Base-by-base conservation (phyloP, 2,888 invertebrate species). In the Chrysina gloriosa region DNA sequence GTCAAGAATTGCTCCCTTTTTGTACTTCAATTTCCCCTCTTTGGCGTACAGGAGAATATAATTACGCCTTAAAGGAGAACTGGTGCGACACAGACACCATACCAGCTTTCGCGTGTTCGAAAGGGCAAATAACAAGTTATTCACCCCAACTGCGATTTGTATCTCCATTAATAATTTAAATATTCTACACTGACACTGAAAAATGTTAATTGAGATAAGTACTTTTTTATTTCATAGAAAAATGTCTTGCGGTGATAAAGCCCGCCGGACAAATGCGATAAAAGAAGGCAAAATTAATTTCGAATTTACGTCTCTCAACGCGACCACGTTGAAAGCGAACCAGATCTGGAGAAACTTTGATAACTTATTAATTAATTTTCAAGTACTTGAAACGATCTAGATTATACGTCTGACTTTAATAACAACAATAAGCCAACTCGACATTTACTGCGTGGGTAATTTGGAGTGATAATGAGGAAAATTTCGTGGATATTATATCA, bases 201-300 rank as follows among this genome's bases (percentile, higher is more conserved):
- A 16, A 7, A 16, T 52, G 16, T 52, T n/a, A 52, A 16, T 29
- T 16, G 16, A 27, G 16, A 16, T 11, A 9, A 29, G 29, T 29
- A 11, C 29, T 29, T 19, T 52, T 48, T 27, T 29, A 14, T 29
- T 52, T 16, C 39, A 5, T 3, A 7, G 23, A n/a, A 48, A 48
- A 48, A 23, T 23, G 23, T 14, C 23, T 14, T 48, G 27, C 14
- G 23, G 16, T 23, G 25, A 23, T 11, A 25, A 48, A 52, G 9
- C 0, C 6, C 9, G 2, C 16, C 29, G 16, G 16, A 9, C 27
- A 14, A 16, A n/a, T n/a, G 14, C 16, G 16, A 11, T 14, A 29
- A 52, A 52, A 48, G 29, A 52, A 52, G 14, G 4, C 14, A 9
- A 52, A 52, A 52, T 52, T 52, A 52, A 52, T 29, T 52, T 5